phyloP scores from a whole-genome alignment of 2,113 vertebrate species.

The Prionailurus bengalensis region DNA sequence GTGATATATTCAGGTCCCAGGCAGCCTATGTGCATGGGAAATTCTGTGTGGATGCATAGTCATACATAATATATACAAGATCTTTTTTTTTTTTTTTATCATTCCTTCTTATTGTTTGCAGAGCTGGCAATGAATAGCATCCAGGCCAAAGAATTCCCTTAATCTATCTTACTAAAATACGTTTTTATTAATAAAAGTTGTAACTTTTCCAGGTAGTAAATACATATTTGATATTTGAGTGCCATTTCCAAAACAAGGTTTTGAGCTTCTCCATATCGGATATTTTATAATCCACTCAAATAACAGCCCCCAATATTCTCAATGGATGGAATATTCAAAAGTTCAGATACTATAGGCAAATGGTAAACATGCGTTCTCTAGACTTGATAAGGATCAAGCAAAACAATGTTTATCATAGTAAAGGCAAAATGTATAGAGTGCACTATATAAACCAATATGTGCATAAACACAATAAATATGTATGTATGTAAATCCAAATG shows the following conservation, averaged over 20 bases:
- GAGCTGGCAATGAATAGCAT: not conserved
- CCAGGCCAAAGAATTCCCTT: not conserved
- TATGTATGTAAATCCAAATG: conserved; percentile 73
- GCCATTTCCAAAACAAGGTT: not conserved
- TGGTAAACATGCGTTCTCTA: not conserved
- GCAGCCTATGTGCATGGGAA: not conserved
- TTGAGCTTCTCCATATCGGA: not conserved
- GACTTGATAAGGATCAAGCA: not conserved
- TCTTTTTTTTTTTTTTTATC: not conserved
- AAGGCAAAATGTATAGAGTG: conserved; percentile 18
- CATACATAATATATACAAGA: not conserved
- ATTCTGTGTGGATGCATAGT: not conserved
- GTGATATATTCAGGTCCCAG: conserved; percentile 22
- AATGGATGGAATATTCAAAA: conserved; percentile 7
- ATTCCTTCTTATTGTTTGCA: not conserved
- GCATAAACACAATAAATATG: conserved; percentile 74
- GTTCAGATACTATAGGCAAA: not conserved
- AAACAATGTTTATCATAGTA: not conserved
- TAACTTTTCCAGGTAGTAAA: not conserved
- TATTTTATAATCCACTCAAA: not conserved
- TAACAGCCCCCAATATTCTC: not conserved
- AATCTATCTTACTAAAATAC: not conserved
- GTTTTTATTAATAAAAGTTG: not conserved
- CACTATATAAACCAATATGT: conserved; percentile 27
- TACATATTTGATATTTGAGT: conserved; percentile 2